phyloP scores from a whole-genome alignment of 2,113 vertebrate genomes.

The Hippopotamus amphibius region DNA sequence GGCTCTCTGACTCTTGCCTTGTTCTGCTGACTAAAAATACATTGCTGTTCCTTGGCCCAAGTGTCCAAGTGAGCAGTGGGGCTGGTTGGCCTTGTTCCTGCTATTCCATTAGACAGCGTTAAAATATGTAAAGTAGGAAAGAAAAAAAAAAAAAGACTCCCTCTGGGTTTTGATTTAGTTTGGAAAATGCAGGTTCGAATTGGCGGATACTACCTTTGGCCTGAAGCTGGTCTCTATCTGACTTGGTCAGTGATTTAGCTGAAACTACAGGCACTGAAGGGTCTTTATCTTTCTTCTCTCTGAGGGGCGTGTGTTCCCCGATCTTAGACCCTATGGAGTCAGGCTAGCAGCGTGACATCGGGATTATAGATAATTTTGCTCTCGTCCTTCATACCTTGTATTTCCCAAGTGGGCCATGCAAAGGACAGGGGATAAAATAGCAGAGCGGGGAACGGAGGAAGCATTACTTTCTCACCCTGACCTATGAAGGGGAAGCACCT shows the following conservation, averaged over 20 bases:
- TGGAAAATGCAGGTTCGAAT: slow-evolving; percentile 68
- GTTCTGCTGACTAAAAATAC: slow-evolving; percentile 59
- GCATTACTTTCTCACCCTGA: not conserved
- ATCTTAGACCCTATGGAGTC: not conserved
- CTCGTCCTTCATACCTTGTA: not conserved
- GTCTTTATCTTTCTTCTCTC: slow-evolving; percentile 7
- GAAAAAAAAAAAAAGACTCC: not conserved
- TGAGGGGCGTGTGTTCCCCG: not conserved
- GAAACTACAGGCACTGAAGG: not conserved
- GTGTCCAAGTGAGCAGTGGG: slow-evolving; percentile 49
- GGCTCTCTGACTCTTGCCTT: slow-evolving; percentile 38
- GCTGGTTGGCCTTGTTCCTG: slow-evolving; percentile 75
- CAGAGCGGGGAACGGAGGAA: not conserved
- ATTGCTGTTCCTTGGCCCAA: slow-evolving; percentile 71
- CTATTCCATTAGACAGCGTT: slow-evolving; percentile 81
- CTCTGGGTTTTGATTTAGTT: slow-evolving; percentile 64
- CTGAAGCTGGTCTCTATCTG: slow-evolving; percentile 22
- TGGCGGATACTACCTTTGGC: slow-evolving; percentile 20
- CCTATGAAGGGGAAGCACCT: fast-evolving
- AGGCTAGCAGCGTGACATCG: not conserved
- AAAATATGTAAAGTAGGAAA: slow-evolving; percentile 77
- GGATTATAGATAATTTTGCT: not conserved
- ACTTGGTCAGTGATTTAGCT: slow-evolving; percentile 54
- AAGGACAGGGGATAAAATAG: not conserved
- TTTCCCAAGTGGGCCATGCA: not conserved